Evolutionary conservation across 2,888 invertebrate species (phyloP), one percentile per base, ranked within the genome.

Genomic region (Limnephilus rhombicus): DNA sequence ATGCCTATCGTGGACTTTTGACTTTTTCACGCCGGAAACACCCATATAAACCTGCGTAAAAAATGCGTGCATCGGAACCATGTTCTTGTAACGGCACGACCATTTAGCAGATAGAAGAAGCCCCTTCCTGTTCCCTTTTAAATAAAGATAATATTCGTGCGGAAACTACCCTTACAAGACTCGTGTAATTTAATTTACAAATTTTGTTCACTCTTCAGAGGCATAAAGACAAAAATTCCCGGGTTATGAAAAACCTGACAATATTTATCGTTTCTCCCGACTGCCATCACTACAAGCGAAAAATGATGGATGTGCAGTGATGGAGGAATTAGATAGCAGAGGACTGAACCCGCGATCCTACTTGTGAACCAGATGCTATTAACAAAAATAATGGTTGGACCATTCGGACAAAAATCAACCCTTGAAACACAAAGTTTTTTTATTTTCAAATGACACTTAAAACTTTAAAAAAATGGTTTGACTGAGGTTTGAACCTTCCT

Each of bases 21-120:
- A 91, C 91, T 49, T 91, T 92, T 92, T 92, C 92, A 86, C 83
- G 31, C 85, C 93, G 49, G 93, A 92, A 80, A 92, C 88, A 68
- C 68, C 88, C 88, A 91, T 91, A 89, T 91, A 90, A 92, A 89
- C 85, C 68, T 34, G 29, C 37, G 31, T 91, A 49, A 91, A 91
- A 91, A 91, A 91, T 89, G 82, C 29, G 81, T 37, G 53, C 88
- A 88, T 88, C 68, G 80, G 87, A 90, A 90, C 81, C 91, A 85
- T 89, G 92, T 92, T 91, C 89, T 92, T 85, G 91, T 80, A 89
- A 92, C 91, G 92, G 92, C 91, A 85, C 82, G 88, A 68, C 45
- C 89, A 37, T 92, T 90, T 41, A 45, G 81, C 18, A 92, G 92
- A 92, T 92, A 92, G 87, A 91, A 88, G 90, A 89, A 82, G 83